phyloP scores from a whole-genome alignment of 2,797 vertebrate species.

The Kryptopterus vitreolus region DNA sequence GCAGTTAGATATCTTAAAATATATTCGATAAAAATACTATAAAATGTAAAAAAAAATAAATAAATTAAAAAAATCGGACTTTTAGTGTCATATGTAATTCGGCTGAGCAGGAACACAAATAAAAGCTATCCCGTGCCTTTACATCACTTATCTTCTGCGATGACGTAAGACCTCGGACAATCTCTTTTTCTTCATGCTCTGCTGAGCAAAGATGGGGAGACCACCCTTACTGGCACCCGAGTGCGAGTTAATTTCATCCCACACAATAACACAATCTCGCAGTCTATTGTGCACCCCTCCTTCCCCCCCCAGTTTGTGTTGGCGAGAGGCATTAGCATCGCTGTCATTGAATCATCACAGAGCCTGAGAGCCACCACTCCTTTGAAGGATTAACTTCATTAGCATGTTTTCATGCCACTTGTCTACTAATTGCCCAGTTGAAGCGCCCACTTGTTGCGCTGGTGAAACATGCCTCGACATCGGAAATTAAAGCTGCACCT shows the following conservation, averaged over 20 bases:
- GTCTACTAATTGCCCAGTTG: conserved; percentile 68
- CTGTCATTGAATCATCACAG: conserved; percentile 59
- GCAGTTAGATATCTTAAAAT: not conserved
- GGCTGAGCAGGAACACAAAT: conserved; percentile 45
- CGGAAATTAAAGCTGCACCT: conserved; percentile 37
- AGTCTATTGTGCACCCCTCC: conserved; percentile 62
- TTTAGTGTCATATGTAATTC: conserved; percentile 23
- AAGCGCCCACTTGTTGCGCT: conserved; percentile 61
- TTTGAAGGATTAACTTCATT: conserved; percentile 72
- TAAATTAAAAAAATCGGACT: too few species aligned
- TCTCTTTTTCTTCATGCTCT: conserved; percentile 70
- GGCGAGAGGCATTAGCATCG: conserved; percentile 59
- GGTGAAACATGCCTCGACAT: conserved; percentile 58
- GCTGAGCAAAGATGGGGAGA: conserved; percentile 68
- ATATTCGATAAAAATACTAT: not conserved
- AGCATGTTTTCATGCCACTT: conserved; percentile 72
- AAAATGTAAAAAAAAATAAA: not conserved
- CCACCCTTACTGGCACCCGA: conserved; percentile 73
- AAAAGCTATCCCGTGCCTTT: conserved; percentile 39
- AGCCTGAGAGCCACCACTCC: conserved; percentile 65
- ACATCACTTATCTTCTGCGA: conserved; percentile 67
- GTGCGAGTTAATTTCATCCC: conserved; percentile 73
- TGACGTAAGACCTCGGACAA: conserved; percentile 71
- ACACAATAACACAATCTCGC: conserved; percentile 72
- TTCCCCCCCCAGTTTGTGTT: conserved; percentile 50